Conservation (phyloP, 2,113 vertebrate genomes). For the Nycticorax nycticorax region DNA sequence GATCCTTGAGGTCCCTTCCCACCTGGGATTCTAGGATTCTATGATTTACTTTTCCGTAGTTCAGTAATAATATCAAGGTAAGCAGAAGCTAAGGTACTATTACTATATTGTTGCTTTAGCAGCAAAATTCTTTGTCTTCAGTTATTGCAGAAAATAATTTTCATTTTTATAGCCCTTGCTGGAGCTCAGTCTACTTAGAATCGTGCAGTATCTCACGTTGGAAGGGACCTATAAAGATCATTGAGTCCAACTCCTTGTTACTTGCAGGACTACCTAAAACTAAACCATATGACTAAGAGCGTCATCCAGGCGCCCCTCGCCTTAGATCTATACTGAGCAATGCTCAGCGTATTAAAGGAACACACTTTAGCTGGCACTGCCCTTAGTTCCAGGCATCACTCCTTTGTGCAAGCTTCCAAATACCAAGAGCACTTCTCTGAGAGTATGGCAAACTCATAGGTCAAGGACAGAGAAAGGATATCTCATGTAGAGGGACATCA, state of each 20-base stretch:
- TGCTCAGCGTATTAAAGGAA: not conserved
- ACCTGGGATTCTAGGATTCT: too few relatives aligned
- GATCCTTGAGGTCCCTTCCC: too few relatives aligned
- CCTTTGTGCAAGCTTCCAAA: not conserved
- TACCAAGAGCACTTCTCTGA: not conserved
- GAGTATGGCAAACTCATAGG: not conserved
- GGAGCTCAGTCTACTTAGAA: not conserved
- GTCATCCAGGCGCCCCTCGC: accelerated
- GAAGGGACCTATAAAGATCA: not conserved
- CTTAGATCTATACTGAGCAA: not conserved
- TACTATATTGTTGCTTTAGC: not conserved
- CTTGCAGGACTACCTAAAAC: not conserved
- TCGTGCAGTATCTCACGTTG: not conserved
- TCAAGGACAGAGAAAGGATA: not conserved
- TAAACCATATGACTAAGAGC: not conserved
- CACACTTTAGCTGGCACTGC: not conserved
- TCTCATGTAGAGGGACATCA: not conserved
- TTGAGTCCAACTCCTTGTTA: not conserved
- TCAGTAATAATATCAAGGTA: not conserved
- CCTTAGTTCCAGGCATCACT: not conserved
- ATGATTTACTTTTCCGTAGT: not conserved
- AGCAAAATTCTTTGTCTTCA: not conserved
- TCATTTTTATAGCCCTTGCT: not conserved
- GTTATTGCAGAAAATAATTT: not conserved
- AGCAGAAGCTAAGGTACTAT: not conserved